Conservation (phyloP, 2,113 vertebrate genomes). For the Pteronura brasiliensis region DNA sequence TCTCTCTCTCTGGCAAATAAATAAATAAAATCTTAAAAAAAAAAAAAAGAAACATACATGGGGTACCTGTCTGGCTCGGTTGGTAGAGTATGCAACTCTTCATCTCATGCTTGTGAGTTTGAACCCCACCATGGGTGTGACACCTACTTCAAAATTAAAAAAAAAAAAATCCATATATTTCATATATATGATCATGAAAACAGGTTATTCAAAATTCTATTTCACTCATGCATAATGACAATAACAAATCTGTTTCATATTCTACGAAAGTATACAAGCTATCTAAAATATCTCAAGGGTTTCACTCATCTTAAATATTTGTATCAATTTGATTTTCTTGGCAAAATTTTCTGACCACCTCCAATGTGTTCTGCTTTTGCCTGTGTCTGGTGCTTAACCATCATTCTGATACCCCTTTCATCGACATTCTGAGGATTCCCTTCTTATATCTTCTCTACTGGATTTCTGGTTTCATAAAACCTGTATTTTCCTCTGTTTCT, state of each 20-base stretch:
- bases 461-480: neutral
- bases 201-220: neutral
- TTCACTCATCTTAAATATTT: neutral
- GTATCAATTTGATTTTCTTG: neutral
- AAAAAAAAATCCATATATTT: neutral
- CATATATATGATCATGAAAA: neutral
- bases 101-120: neutral
- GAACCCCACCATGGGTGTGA: neutral
- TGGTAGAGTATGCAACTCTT: neutral
- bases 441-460: neutral
- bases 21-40: too few species aligned
- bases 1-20: too few species aligned
- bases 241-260: neutral
- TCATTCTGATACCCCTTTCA: neutral
- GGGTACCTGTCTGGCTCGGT: neutral
- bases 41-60: neutral
- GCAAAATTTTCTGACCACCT: neutral
- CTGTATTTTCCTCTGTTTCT: neutral
- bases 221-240: neutral
- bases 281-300: neutral
- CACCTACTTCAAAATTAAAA: neutral
- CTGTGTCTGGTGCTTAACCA: neutral
- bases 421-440: neutral
- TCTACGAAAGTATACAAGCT: neutral
- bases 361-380: neutral